These are phyloP conservation scores for Microcebus murinus DNA, from an alignment of 2,113 vertebrate genomes.

Conservation along the genomic window DNA sequence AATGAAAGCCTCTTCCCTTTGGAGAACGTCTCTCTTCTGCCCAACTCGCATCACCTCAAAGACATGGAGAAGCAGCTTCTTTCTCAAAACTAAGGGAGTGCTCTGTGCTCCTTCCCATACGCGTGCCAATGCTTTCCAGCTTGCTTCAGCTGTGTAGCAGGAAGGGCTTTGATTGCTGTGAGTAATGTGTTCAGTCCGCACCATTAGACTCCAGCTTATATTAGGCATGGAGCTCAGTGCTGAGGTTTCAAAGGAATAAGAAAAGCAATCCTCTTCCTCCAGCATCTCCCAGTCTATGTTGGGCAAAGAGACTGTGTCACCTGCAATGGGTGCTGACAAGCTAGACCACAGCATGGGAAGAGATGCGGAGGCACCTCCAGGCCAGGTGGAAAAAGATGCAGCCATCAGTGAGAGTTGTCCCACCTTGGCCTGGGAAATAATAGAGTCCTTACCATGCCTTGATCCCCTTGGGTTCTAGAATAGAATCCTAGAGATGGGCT, in stretches of 20 bases:
- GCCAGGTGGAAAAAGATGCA: too few species aligned
- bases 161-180: neutral
- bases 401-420: rapidly evolving
- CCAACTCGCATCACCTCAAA: neutral
- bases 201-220: neutral
- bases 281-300: rapidly evolving
- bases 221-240: rapidly evolving
- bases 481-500: neutral
- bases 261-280: rapidly evolving
- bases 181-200: rapidly evolving
- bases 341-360: neutral
- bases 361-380: neutral
- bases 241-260: neutral
- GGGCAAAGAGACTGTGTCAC: rapidly evolving
- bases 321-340: rapidly evolving
- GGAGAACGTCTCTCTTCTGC: slow-evolving; percentile 12
- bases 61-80: neutral
- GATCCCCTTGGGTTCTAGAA: neutral
- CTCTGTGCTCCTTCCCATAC: rapidly evolving
- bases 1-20: slow-evolving; percentile 42
- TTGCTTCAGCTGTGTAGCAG: rapidly evolving
- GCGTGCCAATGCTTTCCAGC: too few species aligned
- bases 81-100: neutral
- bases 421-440: neutral
- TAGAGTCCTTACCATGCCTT: neutral